Percentiles rank a stretch among this genome's conserved stretches.
These are phyloP conservation scores for Ophiothrix spiculata DNA, from an alignment of 35 echinoderm and acorn worm species.

Conservation along the genomic window DNA sequence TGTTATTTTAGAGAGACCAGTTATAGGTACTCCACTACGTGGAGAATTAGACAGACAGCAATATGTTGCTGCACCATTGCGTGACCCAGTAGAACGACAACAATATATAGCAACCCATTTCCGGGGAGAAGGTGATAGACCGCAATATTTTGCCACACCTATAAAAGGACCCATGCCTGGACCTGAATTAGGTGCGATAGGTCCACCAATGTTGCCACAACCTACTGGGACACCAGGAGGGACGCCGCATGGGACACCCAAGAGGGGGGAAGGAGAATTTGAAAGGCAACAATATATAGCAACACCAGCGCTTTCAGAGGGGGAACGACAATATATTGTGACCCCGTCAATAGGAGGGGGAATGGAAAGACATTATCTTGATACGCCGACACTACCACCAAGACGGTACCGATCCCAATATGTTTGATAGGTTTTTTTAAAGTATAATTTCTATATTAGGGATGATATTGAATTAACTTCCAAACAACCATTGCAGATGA, in stretches of 20 bases:
- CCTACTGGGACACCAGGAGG: background rate
- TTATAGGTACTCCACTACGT: background rate
- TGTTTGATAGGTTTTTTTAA: slow-evolving; percentile 2
- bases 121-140: background rate
- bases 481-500: no score
- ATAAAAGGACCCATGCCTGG: no score
- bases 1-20: background rate
- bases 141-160: background rate
- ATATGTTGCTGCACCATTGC: background rate
- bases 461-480: background rate
- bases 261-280: no score
- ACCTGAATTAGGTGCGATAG: background rate
- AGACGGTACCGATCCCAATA: background rate
- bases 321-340: background rate
- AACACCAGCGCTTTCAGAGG: background rate
- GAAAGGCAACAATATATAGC: slow-evolving; percentile 9
- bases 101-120: background rate
- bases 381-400: background rate
- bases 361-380: slow-evolving; percentile 8
- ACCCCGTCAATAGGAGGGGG: background rate
- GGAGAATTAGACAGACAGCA: background rate
- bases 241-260: background rate
- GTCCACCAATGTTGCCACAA: no score
- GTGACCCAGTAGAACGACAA: background rate
- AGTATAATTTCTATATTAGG: background rate